Percentiles rank a stretch among this genome's conserved stretches.
Conservation (phyloP, 2,797 vertebrate genomes). For the Clamator glandarius region DNA sequence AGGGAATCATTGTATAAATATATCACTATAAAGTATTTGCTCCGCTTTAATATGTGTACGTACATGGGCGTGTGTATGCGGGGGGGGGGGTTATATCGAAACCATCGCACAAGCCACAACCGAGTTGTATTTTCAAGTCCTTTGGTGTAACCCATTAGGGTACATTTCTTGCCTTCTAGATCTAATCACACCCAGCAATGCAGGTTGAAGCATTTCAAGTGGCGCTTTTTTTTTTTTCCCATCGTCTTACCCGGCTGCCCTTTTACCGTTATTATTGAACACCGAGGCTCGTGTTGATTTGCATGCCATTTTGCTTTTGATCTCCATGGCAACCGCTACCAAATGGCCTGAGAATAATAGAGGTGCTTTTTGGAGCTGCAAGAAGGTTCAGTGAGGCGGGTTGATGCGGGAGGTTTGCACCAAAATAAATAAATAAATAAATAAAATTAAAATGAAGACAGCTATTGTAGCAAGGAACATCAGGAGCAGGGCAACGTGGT, state of each 20-base stretch:
- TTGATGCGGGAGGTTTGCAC: slow-evolving; percentile 16
- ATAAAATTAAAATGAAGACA: neutral
- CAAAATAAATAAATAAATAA: slow-evolving; percentile 34
- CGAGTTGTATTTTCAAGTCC: neutral
- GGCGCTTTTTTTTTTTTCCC: neutral
- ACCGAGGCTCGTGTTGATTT: slow-evolving; percentile 74
- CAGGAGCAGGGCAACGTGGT: accelerated
- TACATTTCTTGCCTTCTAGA: slow-evolving; percentile 64
- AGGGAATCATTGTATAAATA: neutral
- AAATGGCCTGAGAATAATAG: slow-evolving; percentile 79
- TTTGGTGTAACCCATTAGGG: slow-evolving; percentile 36
- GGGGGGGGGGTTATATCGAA: accelerated
- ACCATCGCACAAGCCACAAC: neutral
- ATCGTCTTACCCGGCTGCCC: slow-evolving; percentile 44
- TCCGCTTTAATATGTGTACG: neutral
- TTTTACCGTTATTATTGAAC: slow-evolving; percentile 67
- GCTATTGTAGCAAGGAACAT: neutral
- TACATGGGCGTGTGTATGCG: accelerated
- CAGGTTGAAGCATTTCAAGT: slow-evolving; percentile 70
- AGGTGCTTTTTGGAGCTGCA: slow-evolving; percentile 62
- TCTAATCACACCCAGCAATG: slow-evolving; percentile 63
- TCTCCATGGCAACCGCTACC: slow-evolving; percentile 80
- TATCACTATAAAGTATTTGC: neutral
- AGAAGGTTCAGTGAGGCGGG: slow-evolving; percentile 46
- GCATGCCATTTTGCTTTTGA: slow-evolving; percentile 81